Evolutionary conservation across 1,140 invertebrate species (phyloP), one percentile per base, ranked within the genome.

Genomic region (Batillaria attramentaria): DNA sequence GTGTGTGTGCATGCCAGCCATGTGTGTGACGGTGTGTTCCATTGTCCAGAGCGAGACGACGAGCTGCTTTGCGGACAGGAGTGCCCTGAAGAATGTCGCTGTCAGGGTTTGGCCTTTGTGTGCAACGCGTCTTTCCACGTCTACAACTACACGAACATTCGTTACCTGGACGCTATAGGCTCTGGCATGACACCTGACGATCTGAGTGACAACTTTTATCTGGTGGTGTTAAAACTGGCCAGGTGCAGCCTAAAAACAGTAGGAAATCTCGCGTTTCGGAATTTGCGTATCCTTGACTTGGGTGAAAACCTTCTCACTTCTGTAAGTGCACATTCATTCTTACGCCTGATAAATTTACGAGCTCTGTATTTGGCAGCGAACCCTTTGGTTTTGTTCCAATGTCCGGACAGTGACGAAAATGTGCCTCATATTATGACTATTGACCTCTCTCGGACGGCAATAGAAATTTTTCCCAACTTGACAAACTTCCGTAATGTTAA

Each of bases 71-170:
- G 73, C 50, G 31, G 73, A 16, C 37, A 37, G 66, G 16, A 2
- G 10, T 69, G 66, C 24, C 66, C 66, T 90, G 83, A 41, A 87
- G 62, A 24, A 31, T 81, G 77, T 42, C 42, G 37, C 18, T 81
- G 72, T 69, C 37, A 31, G 50, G 72, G 54, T 46, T 41, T n/a
- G 28, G 42, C 69, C 6, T 42, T 78, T 28, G 62, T 37, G 1
- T 78, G 77, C 37, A 35, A 68, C 5, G 35, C 37, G n/a, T 35
- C 35, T 8, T 57, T 77, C 37, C 24, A 28, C 2, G n/a, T 42
- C 24, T 35, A 35, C 24, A 35, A 37, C 20, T 65, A 62, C 28
- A 24, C 46, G 33, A 37, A 33, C 4, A 1, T 69, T 13, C 66
- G 66, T 24, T 69, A 69, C 66, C 3, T 39, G 41, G 13, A 39